These are phyloP conservation scores for Colistium nudipinnis DNA, from an alignment of 2,113 vertebrate species.

Conservation along the genomic window DNA sequence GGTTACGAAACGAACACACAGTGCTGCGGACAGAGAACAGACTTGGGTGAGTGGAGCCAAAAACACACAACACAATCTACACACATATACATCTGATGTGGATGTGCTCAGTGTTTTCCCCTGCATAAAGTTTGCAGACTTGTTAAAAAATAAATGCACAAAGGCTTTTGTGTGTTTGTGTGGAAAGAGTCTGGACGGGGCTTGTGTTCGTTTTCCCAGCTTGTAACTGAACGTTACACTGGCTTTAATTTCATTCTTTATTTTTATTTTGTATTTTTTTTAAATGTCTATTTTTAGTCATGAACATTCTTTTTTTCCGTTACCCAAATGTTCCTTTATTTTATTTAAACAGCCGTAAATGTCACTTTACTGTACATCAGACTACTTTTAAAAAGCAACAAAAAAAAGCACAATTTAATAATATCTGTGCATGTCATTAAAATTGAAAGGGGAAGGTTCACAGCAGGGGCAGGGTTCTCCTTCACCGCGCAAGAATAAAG, in stretches of 20 bases:
- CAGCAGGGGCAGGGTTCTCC: neutral
- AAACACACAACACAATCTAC: conserved; percentile 2
- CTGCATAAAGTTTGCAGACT: neutral
- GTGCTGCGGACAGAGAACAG: conserved; percentile 76
- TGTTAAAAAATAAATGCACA: conserved; percentile 19
- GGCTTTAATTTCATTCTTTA: no score
- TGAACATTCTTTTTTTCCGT: no score
- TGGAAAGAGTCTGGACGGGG: conserved; percentile 16
- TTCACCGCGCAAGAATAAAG: neutral
- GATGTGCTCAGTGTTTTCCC: neutral
- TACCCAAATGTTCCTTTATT: no score
- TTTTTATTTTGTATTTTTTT: no score
- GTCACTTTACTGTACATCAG: no score
- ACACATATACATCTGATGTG: neutral
- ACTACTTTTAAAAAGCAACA: no score
- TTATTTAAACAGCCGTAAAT: no score
- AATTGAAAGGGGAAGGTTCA: neutral
- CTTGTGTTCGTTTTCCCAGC: conserved; percentile 34
- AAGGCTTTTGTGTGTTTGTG: conserved; percentile 19
- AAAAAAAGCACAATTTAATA: no score
- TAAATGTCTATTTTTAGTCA: no score
- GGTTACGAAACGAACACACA: conserved; percentile 83
- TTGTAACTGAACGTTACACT: no score
- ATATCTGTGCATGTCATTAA: neutral
- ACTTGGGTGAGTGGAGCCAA: conserved; percentile 16